phyloP scores from a whole-genome alignment of 2,797 vertebrate species.

The Arnoldichthys spilopterus region DNA sequence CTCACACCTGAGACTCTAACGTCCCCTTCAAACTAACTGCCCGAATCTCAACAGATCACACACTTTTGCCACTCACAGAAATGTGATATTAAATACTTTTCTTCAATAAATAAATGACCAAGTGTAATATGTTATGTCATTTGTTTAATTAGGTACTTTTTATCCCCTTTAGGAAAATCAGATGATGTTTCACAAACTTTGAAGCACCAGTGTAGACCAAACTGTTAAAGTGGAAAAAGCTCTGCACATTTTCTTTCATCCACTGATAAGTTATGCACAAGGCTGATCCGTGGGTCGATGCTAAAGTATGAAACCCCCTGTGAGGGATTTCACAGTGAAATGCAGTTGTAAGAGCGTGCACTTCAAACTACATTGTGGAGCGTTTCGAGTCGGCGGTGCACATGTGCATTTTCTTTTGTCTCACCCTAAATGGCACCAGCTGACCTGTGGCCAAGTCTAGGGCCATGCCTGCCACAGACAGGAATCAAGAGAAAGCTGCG shows the following conservation, averaged over 20 bases:
- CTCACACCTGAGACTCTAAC: too few species aligned
- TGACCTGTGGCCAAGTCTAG: background rate
- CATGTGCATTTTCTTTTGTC: background rate
- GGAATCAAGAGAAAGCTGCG: slow-evolving; percentile 31
- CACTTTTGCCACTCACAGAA: too few species aligned
- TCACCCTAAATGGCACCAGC: background rate
- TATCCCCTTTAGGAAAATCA: too few species aligned
- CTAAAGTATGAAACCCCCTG: background rate
- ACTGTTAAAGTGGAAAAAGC: background rate
- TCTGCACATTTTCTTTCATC: background rate
- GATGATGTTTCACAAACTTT: too few species aligned
- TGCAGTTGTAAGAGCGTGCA: slow-evolving; percentile 14
- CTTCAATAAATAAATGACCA: too few species aligned
- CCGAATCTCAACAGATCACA: too few species aligned
- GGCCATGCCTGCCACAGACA: background rate
- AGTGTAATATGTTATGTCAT: too few species aligned
- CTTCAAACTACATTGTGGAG: slow-evolving; percentile 24
- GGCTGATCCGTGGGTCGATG: background rate
- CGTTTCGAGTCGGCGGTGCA: slow-evolving; percentile 5
- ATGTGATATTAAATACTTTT: too few species aligned
- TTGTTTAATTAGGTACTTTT: too few species aligned
- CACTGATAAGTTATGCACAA: background rate
- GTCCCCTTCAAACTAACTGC: too few species aligned
- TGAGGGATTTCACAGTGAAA: background rate
- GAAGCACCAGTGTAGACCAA: too few species aligned